Base-by-base conservation (phyloP, 1,140 invertebrate species). In the Bacillus rossius region DNA sequence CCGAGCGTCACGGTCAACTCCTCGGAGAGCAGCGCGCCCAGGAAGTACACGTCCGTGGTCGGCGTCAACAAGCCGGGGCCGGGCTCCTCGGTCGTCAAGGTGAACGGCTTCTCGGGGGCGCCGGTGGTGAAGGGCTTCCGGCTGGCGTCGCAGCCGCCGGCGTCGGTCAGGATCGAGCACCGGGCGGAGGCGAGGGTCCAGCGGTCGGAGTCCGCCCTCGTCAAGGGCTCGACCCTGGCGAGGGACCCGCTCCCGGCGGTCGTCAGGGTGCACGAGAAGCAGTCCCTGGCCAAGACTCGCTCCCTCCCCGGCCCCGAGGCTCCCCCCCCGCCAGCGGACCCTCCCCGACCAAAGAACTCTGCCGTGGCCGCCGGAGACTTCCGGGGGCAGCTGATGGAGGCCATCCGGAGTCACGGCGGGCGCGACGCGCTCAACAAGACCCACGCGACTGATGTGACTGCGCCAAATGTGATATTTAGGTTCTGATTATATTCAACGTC, bases 371-470 rank as follows among this genome's bases (percentile, higher is more conserved):
- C 74, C 34, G 45, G 65, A 5, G 84, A 89, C 69, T 77, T 83
- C 1, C 76, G 87, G 40, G 81, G 86, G 57, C 76, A 83, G 62
- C 70, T 91, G 7, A 69, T 91, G 63, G 78, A 83, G n/a, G 84
- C 86, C 8, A 91, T 91, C 60, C 73, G 86, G 60, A 83, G 79
- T 65, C 89, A 89, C 64, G 81, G 82, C 0, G 83, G 83, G 10
- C 76, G 75, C 43, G 75, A 75, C 48, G 77, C 76, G 23, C 69
- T 87, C 22, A 79, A 74, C 62, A 34, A 34, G 10, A 34, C 29
- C 10, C 29, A 4, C 29, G 10, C 5, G 10, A 34, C 29, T 34
- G 29, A 34, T 4, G 29, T 10, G 10, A 34, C 5, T 34, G 29
- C 29, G 29, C 29, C 29, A 34, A 34, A 34, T 10, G 29, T 34